Conservation (phyloP, 2,113 vertebrate species). For the Eulemur rufifrons region DNA sequence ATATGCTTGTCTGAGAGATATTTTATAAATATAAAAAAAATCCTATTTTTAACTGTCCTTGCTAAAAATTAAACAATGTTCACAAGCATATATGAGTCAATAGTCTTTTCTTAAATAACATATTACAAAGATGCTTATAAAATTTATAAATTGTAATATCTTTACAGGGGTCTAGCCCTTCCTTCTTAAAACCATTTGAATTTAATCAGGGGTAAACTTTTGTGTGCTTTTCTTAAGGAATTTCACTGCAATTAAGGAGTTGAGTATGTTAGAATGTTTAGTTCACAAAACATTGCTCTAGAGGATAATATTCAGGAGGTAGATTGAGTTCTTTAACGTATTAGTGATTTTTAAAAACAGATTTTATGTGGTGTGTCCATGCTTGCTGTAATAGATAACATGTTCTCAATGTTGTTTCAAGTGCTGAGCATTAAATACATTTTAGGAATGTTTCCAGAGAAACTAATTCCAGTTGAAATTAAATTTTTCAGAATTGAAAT, state of each 20-base stretch:
- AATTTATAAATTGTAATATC: background rate
- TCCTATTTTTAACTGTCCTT: conserved; percentile 53
- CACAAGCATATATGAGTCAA: conserved; percentile 30
- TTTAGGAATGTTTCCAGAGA: background rate
- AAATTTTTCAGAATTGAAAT: conserved; percentile 50
- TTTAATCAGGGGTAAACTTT: background rate
- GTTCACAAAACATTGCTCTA: background rate
- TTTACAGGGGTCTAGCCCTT: background rate
- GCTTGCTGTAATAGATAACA: background rate
- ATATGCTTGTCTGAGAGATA: conserved; percentile 59
- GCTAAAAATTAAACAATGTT: conserved; percentile 63
- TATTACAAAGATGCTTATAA: conserved; percentile 16
- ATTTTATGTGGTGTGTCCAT: background rate
- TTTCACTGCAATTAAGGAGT: background rate
- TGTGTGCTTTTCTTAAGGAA: background rate
- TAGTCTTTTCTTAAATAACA: conserved; percentile 44
- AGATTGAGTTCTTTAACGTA: background rate
- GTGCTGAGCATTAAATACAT: background rate
- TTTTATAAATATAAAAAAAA: conserved; percentile 62
- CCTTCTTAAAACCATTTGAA: background rate
- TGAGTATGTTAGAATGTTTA: background rate
- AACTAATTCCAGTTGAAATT: background rate
- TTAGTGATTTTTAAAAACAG: background rate
- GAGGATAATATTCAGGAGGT: background rate
- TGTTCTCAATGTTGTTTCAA: background rate